Evolutionary conservation across 2,113 vertebrate species (phyloP), one percentile per base, ranked within the genome.

Genomic region (Ceratotherium simum): DNA sequence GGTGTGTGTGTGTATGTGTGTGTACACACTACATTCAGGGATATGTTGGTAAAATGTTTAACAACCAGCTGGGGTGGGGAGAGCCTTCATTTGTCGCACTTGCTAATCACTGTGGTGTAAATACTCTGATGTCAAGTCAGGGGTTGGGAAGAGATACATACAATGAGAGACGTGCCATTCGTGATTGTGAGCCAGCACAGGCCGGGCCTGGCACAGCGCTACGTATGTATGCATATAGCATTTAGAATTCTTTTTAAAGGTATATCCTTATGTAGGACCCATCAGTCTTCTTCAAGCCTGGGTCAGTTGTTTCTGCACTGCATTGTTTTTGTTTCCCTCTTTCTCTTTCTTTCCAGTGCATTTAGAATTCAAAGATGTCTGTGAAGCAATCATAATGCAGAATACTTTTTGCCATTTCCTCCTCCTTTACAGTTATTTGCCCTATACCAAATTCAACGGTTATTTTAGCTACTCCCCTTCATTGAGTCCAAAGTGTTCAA

Each of bases 161-260:
- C 78, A 21, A 27, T 33, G 51, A 56, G 25, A 72, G 25, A 14
- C 2, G 17, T 12, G 25, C n/a, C 4, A 3, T 21, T 18, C 23
- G 33, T 1, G 1, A 12, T 11, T 3, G 6, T 36, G 25, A 42
- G 51, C 51, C 21, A 54, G 2, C 13, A 25, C 31, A 18, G 62
- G 51, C 10, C 14, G 33, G 56, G 21, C 21, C 18, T 33, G 62
- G 36, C 0, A 14, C 27, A 4, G 3, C 3, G 2, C 39, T 33
- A 14, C 27, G 36, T 36, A 42, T 23, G 4, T 1, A 1, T 3
- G 33, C 8, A 14, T 29, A 16, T 2, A 27, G 10, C 14, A 2
- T 17, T 12, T 16, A 3, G 12, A 78, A 75, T 72, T 11, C 14
- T 48, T 27, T 58, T 27, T 33, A 31, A n/a, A 70, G n/a, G 8